Base-by-base conservation (phyloP, 2,113 vertebrate genomes). In the Oryzias melastigma region DNA sequence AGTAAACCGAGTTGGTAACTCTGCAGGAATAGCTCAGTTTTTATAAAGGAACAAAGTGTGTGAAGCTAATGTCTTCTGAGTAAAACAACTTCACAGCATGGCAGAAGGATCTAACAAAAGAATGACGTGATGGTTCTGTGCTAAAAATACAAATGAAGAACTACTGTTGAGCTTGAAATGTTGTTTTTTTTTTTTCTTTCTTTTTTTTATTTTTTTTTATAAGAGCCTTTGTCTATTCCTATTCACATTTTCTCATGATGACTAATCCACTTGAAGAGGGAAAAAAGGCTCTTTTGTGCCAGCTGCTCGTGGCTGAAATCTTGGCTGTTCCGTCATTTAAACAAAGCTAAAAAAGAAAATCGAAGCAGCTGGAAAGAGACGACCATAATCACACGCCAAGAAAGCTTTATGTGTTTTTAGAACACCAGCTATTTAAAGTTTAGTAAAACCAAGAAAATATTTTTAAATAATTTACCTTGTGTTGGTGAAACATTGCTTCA, bases 261-360 rank as follows among this genome's bases (percentile, higher is more conserved):
- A 55, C 43, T 71, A 57, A 75, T 73, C 56, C 27, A 53, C 25
- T 58, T 52, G 25, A 64, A 58, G 25, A 24, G 63, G 17, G 48
- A 35, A n/a, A 35, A 35, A 35, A 35, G 14, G 35, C 61, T 64
- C 64, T 43, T 80, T 74, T 62, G 61, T 73, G 59, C 51, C 53
- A 51, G 68, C 62, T 69, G 47, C 66, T 59, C 27, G 10, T 13
- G 14, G 58, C 49, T 15, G n/a, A 61, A 54, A 71, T 58, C 20
- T 52, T 61, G 40, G 53, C 57, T 14, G 3, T 20, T 19, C 40
- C 49, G 20, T 73, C 20, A 71, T 62, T 73, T 73, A 47, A 22
- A 65, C 20, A 44, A 41, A 64, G 52, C 62, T 65, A 29, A 70
- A 68, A 43, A 44, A 29, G 52, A 73, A 58, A 68, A 58, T 5